phyloP scores from a whole-genome alignment of 1,140 invertebrate genomes.

The Eufriesea mexicana region DNA sequence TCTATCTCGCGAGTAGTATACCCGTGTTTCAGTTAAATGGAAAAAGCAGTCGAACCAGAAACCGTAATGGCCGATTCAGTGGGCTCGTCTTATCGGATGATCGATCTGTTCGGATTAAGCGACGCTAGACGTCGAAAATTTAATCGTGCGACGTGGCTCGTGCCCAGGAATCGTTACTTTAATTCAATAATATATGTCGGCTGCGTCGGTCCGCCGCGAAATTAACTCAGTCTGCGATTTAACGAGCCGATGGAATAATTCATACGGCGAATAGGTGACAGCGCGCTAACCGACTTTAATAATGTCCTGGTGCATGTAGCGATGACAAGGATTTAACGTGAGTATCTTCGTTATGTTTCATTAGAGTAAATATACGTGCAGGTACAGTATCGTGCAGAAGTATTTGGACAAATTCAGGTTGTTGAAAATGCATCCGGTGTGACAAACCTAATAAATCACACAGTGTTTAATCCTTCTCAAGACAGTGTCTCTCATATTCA shows the following conservation, averaged over 20 bases:
- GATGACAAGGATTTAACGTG: not conserved
- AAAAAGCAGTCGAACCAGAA: not conserved
- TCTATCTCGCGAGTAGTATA: not conserved
- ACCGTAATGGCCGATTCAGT: not conserved
- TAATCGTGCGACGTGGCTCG: not conserved
- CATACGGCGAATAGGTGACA: not conserved
- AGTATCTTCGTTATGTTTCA: too few species aligned
- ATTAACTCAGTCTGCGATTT: conserved; percentile 16
- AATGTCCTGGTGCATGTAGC: too few species aligned
- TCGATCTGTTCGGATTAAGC: conserved; percentile 9
- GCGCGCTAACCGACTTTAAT: not conserved
- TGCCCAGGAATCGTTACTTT: not conserved
- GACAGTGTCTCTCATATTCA: too few species aligned
- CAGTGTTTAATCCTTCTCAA: too few species aligned
- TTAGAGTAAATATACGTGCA: too few species aligned
- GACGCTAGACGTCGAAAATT: conserved; percentile 6
- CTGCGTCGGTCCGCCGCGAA: not conserved
- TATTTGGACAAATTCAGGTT: too few species aligned
- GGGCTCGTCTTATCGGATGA: not conserved
- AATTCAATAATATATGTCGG: conserved; percentile 11
- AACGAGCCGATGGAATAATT: conserved; percentile 5
- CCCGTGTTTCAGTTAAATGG: conserved; percentile 8
- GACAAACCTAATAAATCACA: too few species aligned
- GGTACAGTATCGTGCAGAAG: too few species aligned
- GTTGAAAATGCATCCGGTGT: too few species aligned